These are phyloP conservation scores for Pristionchus maxplancki DNA, from an alignment of 2,888 invertebrate species.

Conservation along the genomic window DNA sequence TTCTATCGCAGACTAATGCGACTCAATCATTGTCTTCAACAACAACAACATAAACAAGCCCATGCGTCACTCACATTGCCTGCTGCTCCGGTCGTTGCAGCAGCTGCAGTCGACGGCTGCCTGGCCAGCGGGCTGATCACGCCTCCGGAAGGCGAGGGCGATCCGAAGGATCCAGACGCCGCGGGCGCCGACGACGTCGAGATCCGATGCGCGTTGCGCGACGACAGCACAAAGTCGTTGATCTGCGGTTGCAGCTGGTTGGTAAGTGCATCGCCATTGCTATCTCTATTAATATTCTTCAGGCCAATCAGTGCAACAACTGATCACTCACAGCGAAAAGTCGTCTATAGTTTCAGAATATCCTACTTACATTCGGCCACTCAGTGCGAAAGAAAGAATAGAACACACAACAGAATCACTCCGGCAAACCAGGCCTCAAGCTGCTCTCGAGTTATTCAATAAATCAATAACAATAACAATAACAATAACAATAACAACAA, in stretches of 20 bases:
- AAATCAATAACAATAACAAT: neutral
- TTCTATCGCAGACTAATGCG: too few species aligned
- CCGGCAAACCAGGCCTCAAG: neutral
- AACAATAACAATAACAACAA: neutral
- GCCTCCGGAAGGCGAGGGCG: neutral
- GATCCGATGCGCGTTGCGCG: neutral
- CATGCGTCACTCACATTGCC: neutral
- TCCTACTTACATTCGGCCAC: too few species aligned
- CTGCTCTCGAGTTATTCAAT: neutral
- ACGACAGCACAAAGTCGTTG: slow-evolving; percentile 42
- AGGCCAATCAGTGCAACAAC: too few species aligned
- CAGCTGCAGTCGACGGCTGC: neutral
- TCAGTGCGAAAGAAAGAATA: too few species aligned
- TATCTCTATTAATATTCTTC: too few species aligned
- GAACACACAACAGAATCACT: neutral
- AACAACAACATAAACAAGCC: too few species aligned
- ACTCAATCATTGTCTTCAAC: too few species aligned
- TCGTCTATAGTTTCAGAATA: too few species aligned
- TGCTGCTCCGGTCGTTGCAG: neutral
- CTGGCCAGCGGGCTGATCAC: slow-evolving; percentile 28
- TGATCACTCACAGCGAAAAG: too few species aligned
- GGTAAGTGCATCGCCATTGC: too few species aligned
- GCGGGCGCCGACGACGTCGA: too few species aligned
- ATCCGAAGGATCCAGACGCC: too few species aligned
- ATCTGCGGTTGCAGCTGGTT: slow-evolving; percentile 1